Evolutionary conservation across 2,888 invertebrate species (phyloP), one percentile per base, ranked within the genome.

Genomic region (Xanthorhoe designata): DNA sequence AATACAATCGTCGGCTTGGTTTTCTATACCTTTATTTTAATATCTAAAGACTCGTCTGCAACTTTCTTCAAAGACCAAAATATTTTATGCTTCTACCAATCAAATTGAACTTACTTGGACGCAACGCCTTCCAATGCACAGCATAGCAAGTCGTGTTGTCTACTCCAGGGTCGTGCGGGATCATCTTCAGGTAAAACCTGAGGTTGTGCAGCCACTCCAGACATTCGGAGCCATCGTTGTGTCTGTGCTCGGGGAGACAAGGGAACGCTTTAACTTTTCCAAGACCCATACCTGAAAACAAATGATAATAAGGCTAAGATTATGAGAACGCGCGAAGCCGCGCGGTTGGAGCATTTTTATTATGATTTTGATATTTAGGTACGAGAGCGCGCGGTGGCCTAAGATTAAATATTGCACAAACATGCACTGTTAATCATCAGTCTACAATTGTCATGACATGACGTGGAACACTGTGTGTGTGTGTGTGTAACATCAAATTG

Each of bases 131-230:
- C 98, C 98, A 98, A 45, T 96, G 95, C 0, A 98, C 92, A 50
- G 96, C 96, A 83, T 98, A 98, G 81, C 98, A 98, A n/a, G 96
- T 95, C 49, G 96, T 95, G 54, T 95, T 95, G 15, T 95, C 94
- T 42, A 94, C 91, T 1, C 92, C 82, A 76, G 88, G 94, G 86
- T 90, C 94, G 74, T 75, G 92, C 0, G 91, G 90, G 13, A 95
- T 89, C 55, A 94, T 94, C 78, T 94, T 94, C 74, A 98, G 90
- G 75, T 97, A 96, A 47, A 98, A 91, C 0, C 97, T 93, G 0
- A 96, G 96, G 7, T 95, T 92, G 66, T 96, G 94, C 77, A 97
- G 95, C 98, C 98, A 98, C 83, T 98, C 98, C 63, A 97, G 89
- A 75, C 98, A 98, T 7, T 96, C 94, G 1, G 96, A 95, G 1